Evolutionary conservation across 1,140 invertebrate genomes (phyloP), one percentile per base, ranked within the genome.

Genomic region (Neuroterus valhalla): DNA sequence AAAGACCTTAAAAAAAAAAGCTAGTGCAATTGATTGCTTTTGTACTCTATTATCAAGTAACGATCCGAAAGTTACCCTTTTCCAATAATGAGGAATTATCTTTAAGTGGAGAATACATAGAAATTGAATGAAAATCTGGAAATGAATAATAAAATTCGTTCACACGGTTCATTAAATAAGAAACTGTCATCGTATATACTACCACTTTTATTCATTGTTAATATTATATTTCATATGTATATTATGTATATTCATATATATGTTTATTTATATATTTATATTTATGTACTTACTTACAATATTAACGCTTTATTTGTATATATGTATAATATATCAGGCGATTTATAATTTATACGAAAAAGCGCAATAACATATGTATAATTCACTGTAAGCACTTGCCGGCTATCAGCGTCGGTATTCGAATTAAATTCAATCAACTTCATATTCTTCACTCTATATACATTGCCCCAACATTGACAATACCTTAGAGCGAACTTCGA

Each of bases 271-370:
- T 82, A 81, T 83, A 82, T 83, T 78, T 81, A 79, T 85, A 83
- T 71, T 45, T 70, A 78, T 73, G 72, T 77, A 70, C 80, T 77
- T 79, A 82, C 80, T 81, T 85, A 84, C 81, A 84, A 76, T 81
- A 62, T 82, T 80, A 81, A 82, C 78, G 76, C 79, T 78, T 81
- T 78, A 73, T 85, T 84, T 81, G 78, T 76, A 77, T 82, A 82
- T 81, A 80, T 84, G 78, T 78, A 79, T 82, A 85, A 80, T 46
- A 70, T 81, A 83, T 83, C 75, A 78, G 78, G 72, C 79, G 74
- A 71, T 85, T 82, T 68, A 85, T 84, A 82, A 85, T 84, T 85
- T 82, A 85, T 85, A 87, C 71, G 79, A 83, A 86, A 84, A 87
- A 87, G 85, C 83, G 74, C 78, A 79, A 83, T 83, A 86, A 85